Conservation (phyloP, 2,113 vertebrate genomes). For the Variabilichromis moorii region DNA sequence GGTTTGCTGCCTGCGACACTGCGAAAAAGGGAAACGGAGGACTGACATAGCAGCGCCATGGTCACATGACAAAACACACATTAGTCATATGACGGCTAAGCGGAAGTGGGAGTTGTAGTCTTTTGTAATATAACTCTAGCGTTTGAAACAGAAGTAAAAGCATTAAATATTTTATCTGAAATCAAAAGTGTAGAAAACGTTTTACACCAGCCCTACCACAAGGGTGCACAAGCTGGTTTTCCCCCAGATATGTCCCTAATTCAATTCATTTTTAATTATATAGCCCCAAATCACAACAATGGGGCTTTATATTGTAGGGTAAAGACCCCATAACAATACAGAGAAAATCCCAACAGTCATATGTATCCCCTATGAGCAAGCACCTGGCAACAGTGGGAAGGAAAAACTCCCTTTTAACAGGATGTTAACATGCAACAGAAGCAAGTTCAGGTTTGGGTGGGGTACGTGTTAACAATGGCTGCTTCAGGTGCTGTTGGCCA, state of each 20-base stretch:
- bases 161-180: background rate
- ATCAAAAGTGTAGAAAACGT: background rate
- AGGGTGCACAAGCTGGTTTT: background rate
- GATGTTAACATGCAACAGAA: background rate
- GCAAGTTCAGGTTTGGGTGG: background rate
- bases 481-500: background rate
- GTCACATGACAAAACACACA: conserved; percentile 60
- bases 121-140: background rate
- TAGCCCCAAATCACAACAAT: background rate
- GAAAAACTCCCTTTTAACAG: background rate
- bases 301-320: background rate
- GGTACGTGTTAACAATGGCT: fast-evolving
- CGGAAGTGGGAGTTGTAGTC: conserved; percentile 47
- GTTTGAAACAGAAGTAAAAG: background rate
- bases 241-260: background rate
- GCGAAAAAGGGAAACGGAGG: conserved; percentile 13
- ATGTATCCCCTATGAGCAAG: background rate
- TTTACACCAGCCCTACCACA: background rate
- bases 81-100: conserved; percentile 40
- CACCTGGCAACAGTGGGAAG: background rate
- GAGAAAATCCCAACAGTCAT: background rate
- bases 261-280: background rate
- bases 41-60: background rate
- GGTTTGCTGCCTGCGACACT: background rate
- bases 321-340: background rate